Evolutionary conservation across 2,888 invertebrate species (phyloP).

Genomic region (Lacanobia oleracea): DNA sequence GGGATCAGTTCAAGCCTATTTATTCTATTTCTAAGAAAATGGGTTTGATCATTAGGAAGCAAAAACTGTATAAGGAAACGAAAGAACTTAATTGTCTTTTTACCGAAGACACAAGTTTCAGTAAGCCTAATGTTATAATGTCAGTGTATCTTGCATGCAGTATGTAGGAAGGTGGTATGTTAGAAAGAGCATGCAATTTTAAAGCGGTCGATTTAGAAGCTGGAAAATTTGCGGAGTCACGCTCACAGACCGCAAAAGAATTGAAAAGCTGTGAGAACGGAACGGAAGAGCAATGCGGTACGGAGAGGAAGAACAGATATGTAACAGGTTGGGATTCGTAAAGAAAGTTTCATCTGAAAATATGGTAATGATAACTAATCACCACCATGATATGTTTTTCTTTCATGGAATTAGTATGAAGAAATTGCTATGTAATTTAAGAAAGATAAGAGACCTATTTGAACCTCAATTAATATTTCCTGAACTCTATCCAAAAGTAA

Average conservation of each 20-base stretch:
- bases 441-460: neutral
- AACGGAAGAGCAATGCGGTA: constrained; percentile 29
- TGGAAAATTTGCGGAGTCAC: constrained; percentile 45
- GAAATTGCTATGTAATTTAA: too few relatives aligned
- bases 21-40: constrained; percentile 3
- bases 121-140: constrained; percentile 3
- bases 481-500: constrained; percentile 1
- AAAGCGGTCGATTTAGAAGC: constrained; percentile 37
- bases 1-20: neutral
- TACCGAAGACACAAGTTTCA: constrained; percentile 13
- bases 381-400: too few relatives aligned
- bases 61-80: constrained; percentile 25
- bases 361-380: too few relatives aligned
- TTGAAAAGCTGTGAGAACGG: constrained; percentile 47
- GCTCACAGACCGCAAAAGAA: constrained; percentile 52
- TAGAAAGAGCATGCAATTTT: constrained; percentile 43
- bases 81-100: constrained; percentile 24
- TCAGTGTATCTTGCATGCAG: neutral
- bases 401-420: too few relatives aligned
- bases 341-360: neutral
- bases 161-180: constrained; percentile 5
- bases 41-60: neutral
- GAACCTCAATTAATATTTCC: neutral
- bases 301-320: constrained; percentile 9
- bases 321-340: constrained; percentile 22